phyloP scores from a whole-genome alignment of 2,797 vertebrate species.

The Alfaro cultratus region DNA sequence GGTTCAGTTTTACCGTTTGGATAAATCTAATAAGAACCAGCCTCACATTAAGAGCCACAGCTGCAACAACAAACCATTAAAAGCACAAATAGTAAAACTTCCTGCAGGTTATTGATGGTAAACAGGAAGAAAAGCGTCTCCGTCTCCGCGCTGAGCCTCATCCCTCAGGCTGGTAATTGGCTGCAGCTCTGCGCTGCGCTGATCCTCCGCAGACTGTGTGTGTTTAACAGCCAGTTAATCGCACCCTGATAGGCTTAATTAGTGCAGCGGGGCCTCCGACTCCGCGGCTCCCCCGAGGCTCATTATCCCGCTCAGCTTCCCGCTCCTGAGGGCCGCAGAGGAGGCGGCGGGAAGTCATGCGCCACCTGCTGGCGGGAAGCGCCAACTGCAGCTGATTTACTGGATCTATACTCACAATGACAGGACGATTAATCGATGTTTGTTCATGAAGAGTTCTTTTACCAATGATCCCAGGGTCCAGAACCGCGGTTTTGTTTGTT shows the following conservation, averaged over 20 bases:
- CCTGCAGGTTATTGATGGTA: background rate
- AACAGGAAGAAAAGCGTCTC: background rate
- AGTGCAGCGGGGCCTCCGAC: constrained; percentile 32
- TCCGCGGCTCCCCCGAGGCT: constrained; percentile 42
- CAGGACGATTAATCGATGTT: too few species aligned
- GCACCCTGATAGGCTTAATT: constrained; percentile 63
- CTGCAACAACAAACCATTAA: background rate
- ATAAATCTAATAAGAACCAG: too few species aligned
- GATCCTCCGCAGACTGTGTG: constrained; percentile 33
- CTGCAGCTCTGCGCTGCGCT: constrained; percentile 21
- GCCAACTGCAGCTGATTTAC: background rate
- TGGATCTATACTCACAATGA: too few species aligned
- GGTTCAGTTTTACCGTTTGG: too few species aligned
- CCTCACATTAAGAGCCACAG: background rate
- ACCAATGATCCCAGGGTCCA: too few species aligned
- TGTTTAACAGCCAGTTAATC: constrained; percentile 66
- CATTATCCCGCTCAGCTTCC: constrained; percentile 43
- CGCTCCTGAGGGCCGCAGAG: constrained; percentile 11
- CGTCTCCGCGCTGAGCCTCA: background rate
- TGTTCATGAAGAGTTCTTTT: too few species aligned
- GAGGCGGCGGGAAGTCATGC: background rate
- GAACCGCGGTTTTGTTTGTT: too few species aligned
- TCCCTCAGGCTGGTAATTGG: background rate
- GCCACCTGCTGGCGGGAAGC: constrained; percentile 44
- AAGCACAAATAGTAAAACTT: background rate